These are phyloP conservation scores for Drosophila cardini DNA, from an alignment of 1,140 invertebrate genomes.

Conservation along the genomic window DNA sequence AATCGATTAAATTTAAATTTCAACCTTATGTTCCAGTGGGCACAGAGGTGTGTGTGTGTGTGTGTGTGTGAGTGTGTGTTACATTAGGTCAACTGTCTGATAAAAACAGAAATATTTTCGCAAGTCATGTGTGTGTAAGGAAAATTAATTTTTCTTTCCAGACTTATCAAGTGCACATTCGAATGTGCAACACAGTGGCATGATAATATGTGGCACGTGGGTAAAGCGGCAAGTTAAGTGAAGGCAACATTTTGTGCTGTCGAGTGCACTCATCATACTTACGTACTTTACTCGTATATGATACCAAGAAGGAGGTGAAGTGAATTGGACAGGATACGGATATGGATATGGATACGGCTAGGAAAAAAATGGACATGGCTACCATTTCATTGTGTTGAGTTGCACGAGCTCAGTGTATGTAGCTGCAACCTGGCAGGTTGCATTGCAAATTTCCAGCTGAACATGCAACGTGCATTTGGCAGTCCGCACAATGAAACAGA, in stretches of 20 bases:
- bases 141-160: constrained; percentile 53
- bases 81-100: constrained; percentile 54
- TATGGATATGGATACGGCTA: background rate
- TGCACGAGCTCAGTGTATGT: background rate
- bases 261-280: constrained; percentile 78
- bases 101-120: constrained; percentile 55
- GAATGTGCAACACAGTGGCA: constrained; percentile 28
- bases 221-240: constrained; percentile 21
- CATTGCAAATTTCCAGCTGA: constrained; percentile 76
- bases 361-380: constrained; percentile 22
- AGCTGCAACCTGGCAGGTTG: constrained; percentile 60
- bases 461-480: constrained; percentile 82
- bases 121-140: constrained; percentile 27
- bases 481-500: constrained; percentile 65
- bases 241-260: constrained; percentile 71
- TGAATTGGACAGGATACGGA: constrained; percentile 23
- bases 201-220: background rate
- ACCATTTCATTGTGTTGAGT: constrained; percentile 64
- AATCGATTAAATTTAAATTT: background rate
- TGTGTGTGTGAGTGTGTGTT: background rate
- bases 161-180: constrained; percentile 55
- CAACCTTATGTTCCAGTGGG: no score
- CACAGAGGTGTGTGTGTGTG: no score
- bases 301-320: constrained; percentile 9
- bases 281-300: constrained; percentile 39